Base-by-base conservation (phyloP, 2,797 vertebrate species). In the Pangasius sanitwongsei region DNA sequence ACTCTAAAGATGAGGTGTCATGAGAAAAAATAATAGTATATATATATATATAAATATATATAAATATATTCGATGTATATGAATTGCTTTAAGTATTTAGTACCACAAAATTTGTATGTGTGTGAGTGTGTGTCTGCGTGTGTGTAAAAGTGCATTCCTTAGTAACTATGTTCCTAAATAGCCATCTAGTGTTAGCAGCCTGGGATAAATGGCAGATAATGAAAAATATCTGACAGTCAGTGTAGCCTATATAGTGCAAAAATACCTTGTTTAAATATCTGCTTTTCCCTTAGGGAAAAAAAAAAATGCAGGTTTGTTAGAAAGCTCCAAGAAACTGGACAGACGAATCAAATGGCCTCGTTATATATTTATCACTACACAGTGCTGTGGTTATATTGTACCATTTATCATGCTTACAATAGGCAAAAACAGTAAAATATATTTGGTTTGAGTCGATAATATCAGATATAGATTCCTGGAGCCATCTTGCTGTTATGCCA, bases 41-140 rank as follows among this genome's bases (percentile, higher is more conserved):
- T 92, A 94, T 94, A 94, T 94, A 94, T 92, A 75, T 88, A 31
- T 86, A 91, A 87, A 84, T 93, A 91, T 90, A 94, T 92, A 94
- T 94, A 94, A 93, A 94, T 92, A 75, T 89, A 37, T 63, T 87
- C 90, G 91, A 91, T 72, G 91, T 86, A 25, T 59, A 59, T 81
- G 78, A 92, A 92, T 92, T 90, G 92, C 91, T 67, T 87, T 87
- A 15, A 59, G 90, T 93, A 87, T 89, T 72, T 87, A 85, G 88
- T 92, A 65, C 23, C 53, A 55, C 50, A 89, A 87, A 88, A 80
- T 18, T 53, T 90, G 92, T 94, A 91, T 88, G 91, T 93, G 74
- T 91, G 93, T 94, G 91, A 91, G 74, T 91, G 78, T 91, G 89
- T 91, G 89, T 91, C 91, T 87, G 82, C 74, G 88, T 89, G 83